phyloP scores from a whole-genome alignment of 2,888 invertebrate genomes.

The Ennomos fuscantarius region DNA sequence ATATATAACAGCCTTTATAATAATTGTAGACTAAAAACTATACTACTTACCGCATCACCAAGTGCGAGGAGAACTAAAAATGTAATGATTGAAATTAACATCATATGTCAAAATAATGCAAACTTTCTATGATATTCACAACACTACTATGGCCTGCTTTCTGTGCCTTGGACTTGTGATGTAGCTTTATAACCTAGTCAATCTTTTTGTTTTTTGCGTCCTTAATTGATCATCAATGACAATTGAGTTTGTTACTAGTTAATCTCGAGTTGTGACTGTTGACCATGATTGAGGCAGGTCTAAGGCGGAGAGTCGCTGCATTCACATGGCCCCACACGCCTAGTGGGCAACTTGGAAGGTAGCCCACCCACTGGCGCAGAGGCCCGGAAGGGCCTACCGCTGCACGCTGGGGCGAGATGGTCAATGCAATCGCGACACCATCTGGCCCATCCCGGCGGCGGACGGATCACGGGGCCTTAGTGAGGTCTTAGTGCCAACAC shows the following conservation, averaged over 20 bases:
- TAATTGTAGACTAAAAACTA: background rate
- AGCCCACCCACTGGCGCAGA: too few relatives aligned
- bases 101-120: slow-evolving; percentile 40
- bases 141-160: slow-evolving; percentile 51
- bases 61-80: slow-evolving; percentile 56
- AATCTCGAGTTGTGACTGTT: slow-evolving; percentile 10
- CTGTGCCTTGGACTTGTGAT: slow-evolving; percentile 45
- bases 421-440: too few relatives aligned
- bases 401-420: too few relatives aligned
- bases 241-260: slow-evolving; percentile 39
- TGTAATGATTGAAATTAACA: slow-evolving; percentile 51
- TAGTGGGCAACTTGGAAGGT: too few relatives aligned
- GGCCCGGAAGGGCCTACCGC: too few relatives aligned
- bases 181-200: slow-evolving; percentile 50
- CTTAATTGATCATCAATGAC: slow-evolving; percentile 43
- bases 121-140: slow-evolving; percentile 23
- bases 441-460: too few relatives aligned
- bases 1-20: too few relatives aligned
- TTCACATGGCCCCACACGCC: too few relatives aligned
- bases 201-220: slow-evolving; percentile 15
- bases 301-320: too few relatives aligned
- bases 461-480: too few relatives aligned
- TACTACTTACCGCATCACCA: slow-evolving; percentile 66
- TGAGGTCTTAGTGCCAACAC: too few relatives aligned
- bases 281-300: slow-evolving; percentile 21